phyloP scores from a whole-genome alignment of 30 jellyfish, hydroid and myxozoan genomes.

The Hydra vulgaris region DNA sequence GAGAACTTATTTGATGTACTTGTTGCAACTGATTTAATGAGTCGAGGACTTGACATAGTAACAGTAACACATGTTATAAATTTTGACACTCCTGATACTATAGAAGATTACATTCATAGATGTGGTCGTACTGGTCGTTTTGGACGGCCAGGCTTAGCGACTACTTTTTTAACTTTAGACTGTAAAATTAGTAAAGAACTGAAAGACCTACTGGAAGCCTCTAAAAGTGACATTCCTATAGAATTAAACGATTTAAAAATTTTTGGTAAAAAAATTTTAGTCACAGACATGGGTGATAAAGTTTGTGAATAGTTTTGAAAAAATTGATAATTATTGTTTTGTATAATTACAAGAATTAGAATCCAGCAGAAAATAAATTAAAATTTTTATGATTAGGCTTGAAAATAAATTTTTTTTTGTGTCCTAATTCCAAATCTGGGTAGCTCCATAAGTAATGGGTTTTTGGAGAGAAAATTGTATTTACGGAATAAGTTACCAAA shows the following conservation, averaged over 20 bases:
- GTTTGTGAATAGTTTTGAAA: conserved; percentile 15
- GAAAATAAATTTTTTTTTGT: too few species aligned
- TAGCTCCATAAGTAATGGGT: too few species aligned
- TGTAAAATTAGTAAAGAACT: conserved; percentile 80
- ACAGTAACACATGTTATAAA: conserved; percentile 76
- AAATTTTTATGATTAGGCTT: too few species aligned
- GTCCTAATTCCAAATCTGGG: too few species aligned
- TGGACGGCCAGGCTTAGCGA: conserved; percentile 78
- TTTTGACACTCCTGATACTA: conserved; percentile 63
- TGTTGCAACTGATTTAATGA: conserved; percentile 86
- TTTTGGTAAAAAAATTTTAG: conserved; percentile 62
- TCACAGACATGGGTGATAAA: conserved; percentile 86
- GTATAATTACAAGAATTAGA: too few species aligned
- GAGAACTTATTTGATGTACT: conserved; percentile 53
- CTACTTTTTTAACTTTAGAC: conserved; percentile 69
- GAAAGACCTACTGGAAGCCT: conserved; percentile 43
- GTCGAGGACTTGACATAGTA: conserved; percentile 81
- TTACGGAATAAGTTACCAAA: too few species aligned
- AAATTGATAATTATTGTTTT: too few species aligned
- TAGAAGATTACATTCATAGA: conserved; percentile 83
- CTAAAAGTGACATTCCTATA: conserved; percentile 47
- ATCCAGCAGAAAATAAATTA: too few species aligned
- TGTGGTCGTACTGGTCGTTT: conserved; percentile 94
- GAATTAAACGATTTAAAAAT: conserved; percentile 60
- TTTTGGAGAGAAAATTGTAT: too few species aligned